Conservation (phyloP, 2,888 invertebrate species). For the Nomada fucata region DNA sequence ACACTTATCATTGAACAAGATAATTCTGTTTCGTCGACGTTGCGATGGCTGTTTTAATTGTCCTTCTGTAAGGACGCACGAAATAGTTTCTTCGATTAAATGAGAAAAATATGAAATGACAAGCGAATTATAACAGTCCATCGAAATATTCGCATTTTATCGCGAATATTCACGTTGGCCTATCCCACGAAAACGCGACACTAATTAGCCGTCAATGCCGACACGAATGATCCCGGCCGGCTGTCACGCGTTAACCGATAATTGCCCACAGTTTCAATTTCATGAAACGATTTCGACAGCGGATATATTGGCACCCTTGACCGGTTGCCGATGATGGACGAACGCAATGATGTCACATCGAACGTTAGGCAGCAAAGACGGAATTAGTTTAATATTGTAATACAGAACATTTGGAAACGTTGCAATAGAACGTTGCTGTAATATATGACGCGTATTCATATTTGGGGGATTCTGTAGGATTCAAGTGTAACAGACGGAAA, state of each 20-base stretch:
- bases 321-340: background rate
- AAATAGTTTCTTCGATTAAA: background rate
- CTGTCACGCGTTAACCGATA: conserved; percentile 45
- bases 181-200: conserved; percentile 37
- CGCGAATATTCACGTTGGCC: conserved; percentile 23
- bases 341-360: background rate
- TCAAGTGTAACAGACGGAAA: no score
- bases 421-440: no score
- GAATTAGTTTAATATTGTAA: background rate
- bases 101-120: conserved; percentile 10
- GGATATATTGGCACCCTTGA: background rate
- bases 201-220: conserved; percentile 60
- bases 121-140: background rate
- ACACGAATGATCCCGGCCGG: conserved; percentile 44
- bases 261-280: conserved; percentile 61
- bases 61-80: no score
- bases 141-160: conserved; percentile 24
- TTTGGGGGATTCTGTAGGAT: no score
- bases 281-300: conserved; percentile 37
- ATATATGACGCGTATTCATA: no score
- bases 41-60: background rate
- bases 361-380: no score
- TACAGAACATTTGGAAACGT: background rate
- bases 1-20: no score
- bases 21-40: no score